Evolutionary conservation across 2,113 vertebrate species (phyloP).

Genomic region (Ceuthmochares aereus): DNA sequence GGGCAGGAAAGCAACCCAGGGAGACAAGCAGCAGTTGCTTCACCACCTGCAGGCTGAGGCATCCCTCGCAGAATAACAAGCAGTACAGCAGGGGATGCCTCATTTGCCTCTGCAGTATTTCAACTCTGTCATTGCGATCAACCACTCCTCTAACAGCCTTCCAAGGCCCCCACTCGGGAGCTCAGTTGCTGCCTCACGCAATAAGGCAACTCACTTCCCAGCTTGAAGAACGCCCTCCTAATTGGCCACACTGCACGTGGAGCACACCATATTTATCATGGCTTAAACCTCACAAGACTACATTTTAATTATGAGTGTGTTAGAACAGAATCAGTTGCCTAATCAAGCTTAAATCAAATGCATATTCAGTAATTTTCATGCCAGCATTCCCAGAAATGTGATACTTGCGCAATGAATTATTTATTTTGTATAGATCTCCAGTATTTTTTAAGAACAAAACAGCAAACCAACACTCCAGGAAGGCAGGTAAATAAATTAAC

Average conservation of each 20-base stretch:
- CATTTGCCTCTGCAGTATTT: neutral
- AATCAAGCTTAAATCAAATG: slow-evolving; percentile 65
- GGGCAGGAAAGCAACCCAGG: accelerated
- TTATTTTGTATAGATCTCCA: neutral
- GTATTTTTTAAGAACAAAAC: neutral
- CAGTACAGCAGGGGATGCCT: neutral
- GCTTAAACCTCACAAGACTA: neutral
- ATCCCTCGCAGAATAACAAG: neutral
- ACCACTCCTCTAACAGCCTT: neutral
- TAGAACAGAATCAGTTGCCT: slow-evolving; percentile 7
- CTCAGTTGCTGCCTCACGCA: accelerated
- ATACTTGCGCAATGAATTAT: slow-evolving; percentile 46
- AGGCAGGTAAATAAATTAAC: neutral
- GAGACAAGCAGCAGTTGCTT: accelerated
- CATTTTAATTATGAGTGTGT: slow-evolving; percentile 17
- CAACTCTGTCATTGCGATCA: neutral
- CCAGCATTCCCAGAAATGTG: slow-evolving; percentile 10
- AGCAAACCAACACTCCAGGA: neutral
- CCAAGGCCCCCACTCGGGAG: neutral
- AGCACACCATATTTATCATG: neutral
- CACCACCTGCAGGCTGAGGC: accelerated
- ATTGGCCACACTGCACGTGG: neutral
- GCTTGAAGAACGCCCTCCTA: neutral
- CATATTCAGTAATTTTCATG: slow-evolving; percentile 60
- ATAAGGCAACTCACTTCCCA: neutral